Conservation (phyloP, 2,113 vertebrate genomes). For the Heliornis fulica region DNA sequence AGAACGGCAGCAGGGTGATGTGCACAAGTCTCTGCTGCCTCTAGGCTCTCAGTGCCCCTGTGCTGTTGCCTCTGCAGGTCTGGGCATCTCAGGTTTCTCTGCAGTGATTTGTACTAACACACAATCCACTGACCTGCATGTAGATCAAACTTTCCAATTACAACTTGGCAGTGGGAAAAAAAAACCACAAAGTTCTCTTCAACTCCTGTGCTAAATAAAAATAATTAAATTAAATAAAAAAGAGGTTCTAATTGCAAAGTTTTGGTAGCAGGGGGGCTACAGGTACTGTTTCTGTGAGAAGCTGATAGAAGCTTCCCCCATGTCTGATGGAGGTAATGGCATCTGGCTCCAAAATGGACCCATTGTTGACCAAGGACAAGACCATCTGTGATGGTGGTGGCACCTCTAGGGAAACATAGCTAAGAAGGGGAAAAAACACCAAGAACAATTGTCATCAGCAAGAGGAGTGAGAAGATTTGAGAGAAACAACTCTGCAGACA, state of each 20-base stretch:
- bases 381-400: too few species aligned
- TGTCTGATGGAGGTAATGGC: too few species aligned
- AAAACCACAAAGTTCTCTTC: background rate
- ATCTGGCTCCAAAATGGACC: too few species aligned
- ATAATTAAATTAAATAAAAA: background rate
- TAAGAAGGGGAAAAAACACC: too few species aligned
- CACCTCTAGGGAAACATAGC: too few species aligned
- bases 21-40: background rate
- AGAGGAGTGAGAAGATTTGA: too few species aligned
- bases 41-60: rapidly evolving
- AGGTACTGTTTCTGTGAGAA: too few species aligned
- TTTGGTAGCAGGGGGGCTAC: too few species aligned
- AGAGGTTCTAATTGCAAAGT: background rate
- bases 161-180: background rate
- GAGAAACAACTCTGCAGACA: too few species aligned
- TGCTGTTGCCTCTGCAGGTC: background rate
- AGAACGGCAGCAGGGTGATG: background rate
- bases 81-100: background rate
- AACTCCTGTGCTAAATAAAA: background rate
- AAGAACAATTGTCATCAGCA: too few species aligned
- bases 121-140: background rate
- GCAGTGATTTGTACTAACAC: background rate
- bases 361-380: too few species aligned
- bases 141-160: background rate
- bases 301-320: too few species aligned